These are phyloP conservation scores for Halcyon leucocephala DNA, from an alignment of 2,797 vertebrate species.

Conservation along the genomic window DNA sequence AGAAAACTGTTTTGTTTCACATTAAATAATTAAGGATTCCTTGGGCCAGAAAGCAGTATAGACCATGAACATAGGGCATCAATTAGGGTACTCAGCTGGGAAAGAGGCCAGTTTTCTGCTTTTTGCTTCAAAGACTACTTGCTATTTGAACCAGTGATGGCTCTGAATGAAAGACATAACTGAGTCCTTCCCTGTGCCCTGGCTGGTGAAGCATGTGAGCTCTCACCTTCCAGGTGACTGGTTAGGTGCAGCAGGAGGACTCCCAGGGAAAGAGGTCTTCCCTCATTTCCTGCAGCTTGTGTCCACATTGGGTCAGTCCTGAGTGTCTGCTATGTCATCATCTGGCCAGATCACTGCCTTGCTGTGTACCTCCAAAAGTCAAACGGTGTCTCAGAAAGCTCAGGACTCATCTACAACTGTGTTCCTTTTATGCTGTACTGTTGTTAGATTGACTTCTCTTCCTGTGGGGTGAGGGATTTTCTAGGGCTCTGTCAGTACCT, in stretches of 20 bases:
- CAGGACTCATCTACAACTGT: neutral
- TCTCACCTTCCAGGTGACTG: neutral
- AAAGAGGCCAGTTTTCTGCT: neutral
- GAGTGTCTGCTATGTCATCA: neutral
- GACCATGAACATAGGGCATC: neutral
- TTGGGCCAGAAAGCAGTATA: neutral
- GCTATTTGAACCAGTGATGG: neutral
- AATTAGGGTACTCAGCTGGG: neutral
- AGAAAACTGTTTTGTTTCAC: neutral
- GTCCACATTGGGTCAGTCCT: neutral
- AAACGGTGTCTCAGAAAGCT: neutral
- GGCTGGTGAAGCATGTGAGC: neutral
- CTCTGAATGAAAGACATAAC: neutral
- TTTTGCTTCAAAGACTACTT: neutral
- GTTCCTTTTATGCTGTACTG: neutral
- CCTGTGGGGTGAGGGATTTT: neutral
- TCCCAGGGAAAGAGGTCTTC: neutral
- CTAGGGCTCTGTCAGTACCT: neutral
- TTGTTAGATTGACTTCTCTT: neutral
- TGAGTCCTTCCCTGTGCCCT: neutral
- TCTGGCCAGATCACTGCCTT: neutral
- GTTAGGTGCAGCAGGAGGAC: neutral
- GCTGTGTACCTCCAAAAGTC: neutral
- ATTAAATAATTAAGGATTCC: slow-evolving; percentile 13
- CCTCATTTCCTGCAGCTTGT: neutral